A percentile compares a stretch with the other conserved stretches of the same genome.
Evolutionary conservation across 35 echinoderm and acorn worm genomes (phyloP).

Genomic region (Heliocidaris erythrogramma): DNA sequence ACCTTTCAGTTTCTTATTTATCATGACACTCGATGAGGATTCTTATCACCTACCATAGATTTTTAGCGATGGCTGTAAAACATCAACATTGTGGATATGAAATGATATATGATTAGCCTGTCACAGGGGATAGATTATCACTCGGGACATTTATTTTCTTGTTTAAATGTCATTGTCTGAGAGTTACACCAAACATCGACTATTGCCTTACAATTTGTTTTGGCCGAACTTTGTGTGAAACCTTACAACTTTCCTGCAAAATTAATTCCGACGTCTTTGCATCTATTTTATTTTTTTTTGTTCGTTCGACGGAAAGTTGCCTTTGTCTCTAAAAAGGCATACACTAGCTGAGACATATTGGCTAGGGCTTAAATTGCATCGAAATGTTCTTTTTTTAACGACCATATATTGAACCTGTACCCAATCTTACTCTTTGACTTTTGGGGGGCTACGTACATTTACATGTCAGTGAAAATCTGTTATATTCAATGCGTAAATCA

Average conservation of each 20-base stretch:
- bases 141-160: neutral
- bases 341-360: no score
- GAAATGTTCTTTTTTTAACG: no score
- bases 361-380: no score
- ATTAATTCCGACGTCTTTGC: neutral
- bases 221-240: neutral
- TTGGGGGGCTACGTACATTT: no score
- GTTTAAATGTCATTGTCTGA: neutral
- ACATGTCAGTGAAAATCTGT: no score
- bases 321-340: neutral
- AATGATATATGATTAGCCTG: neutral
- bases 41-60: neutral
- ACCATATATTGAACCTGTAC: no score
- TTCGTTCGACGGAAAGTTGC: neutral
- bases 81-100: neutral
- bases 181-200: neutral
- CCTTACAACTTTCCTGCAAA: neutral
- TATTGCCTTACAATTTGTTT: neutral
- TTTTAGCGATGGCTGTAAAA: neutral
- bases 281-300: neutral
- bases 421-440: no score
- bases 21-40: neutral
- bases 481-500: no score
- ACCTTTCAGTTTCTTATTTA: neutral
- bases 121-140: neutral